phyloP scores from a whole-genome alignment of 2,113 vertebrate species.

The Agapornis roseicollis region DNA sequence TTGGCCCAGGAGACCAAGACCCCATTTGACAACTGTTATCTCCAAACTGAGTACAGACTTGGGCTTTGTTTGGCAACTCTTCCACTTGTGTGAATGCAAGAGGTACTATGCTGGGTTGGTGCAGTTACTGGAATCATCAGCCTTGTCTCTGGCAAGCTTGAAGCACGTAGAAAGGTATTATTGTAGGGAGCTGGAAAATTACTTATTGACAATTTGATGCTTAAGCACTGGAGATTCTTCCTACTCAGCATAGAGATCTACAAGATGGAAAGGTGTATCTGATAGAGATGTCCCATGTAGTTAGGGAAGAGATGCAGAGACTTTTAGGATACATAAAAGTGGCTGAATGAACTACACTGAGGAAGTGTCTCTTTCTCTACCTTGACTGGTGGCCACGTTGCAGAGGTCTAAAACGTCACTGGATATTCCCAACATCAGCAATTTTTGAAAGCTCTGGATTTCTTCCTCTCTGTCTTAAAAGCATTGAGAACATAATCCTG shows the following conservation, averaged over 20 bases:
- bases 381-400: not conserved
- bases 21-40: not conserved
- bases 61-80: not conserved
- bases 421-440: not conserved
- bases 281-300: not conserved
- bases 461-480: not conserved
- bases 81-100: not conserved
- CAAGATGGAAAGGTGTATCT: not conserved
- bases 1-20: not conserved
- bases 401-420: not conserved
- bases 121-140: not conserved
- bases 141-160: not conserved
- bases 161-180: not conserved
- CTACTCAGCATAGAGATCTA: not conserved
- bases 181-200: not conserved
- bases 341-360: accelerated
- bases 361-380: not conserved
- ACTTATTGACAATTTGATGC: not conserved
- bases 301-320: not conserved
- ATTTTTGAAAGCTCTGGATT: not conserved
- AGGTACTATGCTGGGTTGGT: accelerated
- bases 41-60: not conserved
- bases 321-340: not conserved
- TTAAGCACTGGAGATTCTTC: not conserved
- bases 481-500: not conserved